Evolutionary conservation across 1,140 invertebrate genomes (phyloP), one percentile per base, ranked within the genome.

Genomic region (Melanaphis sacchari): DNA sequence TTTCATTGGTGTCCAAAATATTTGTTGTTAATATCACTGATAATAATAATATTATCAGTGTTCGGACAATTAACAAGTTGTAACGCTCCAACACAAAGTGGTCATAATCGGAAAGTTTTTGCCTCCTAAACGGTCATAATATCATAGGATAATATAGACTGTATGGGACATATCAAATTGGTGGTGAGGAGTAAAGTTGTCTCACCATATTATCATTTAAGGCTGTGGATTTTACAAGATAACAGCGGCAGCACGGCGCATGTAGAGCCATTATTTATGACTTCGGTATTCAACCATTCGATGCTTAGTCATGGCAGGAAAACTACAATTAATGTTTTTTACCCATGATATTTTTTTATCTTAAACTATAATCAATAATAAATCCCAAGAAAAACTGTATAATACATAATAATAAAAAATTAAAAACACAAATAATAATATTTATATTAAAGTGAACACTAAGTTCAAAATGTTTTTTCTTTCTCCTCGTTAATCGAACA

Each of bases 281-380:
- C 15, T 49, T 49, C 46, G 15, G 46, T 38, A 4, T 40, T 41
- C 52, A 59, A 40, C 9, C 4, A 36, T 24, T 18, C 22, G n/a
- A 18, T 82, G 76, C 76, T 82, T 8, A 40, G 36, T 49, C 90
- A 82, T 91, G 90, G 90, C 36, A 82, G 21, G 21, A 49, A 82
- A 91, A 91, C 31, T 31, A 22, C 24, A 41, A 26, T 36, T 11
- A 59, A 66, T 43, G 6, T 91, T 81, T 91, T 91, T 9, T 91
- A 46, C 22, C 90, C 90, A 91, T 82, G 76, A 49, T 38, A 3
- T 36, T 91, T 91, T 91, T 91, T 91, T 91, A 91, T 91, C 90
- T 91, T n/a, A 46, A 82, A 91, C 40, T 91, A 81, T 91, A 91
- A 91, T 91, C 90, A 91, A 91, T 91, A 91, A 91, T 66, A 91